Evolutionary conservation across 2,797 vertebrate genomes (phyloP), one percentile per base, ranked within the genome.

Genomic region (Gallirallus australis): DNA sequence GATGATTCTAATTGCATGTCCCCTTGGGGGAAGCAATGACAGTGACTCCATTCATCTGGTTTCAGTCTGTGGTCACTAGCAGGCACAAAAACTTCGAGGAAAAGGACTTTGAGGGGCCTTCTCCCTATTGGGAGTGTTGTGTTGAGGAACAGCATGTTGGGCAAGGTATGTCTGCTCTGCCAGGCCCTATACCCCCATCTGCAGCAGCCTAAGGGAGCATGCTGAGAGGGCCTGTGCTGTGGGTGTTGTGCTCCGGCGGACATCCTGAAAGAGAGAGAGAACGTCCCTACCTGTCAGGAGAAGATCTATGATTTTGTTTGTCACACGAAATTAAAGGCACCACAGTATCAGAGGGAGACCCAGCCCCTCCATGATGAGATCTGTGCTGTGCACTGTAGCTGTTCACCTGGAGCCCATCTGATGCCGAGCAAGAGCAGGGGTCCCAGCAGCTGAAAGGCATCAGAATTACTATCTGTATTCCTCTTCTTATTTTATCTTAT

Each of bases 21-120:
- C 69, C 90, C 61, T 75, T 75, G 47, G 33, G 69, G 37, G 24
- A 93, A 88, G 35, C 65, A 91, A 12, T 81, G 76, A 69, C 66
- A 83, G 54, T 48, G 77, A 7, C 27, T 75, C 45, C 45, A 76
- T 70, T 80, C 71, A 87, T 47, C 71, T 2, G 31, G n/a, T 25
- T 94, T 95, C 75, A 61, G 48, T 61, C 68, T 78, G 50, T 65
- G 33, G 81, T 89, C 81, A 79, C 31, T 8, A 66, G 48, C 61
- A 85, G 83, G 50, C 76, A 88, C 23, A 75, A 89, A 96, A 94
- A 77, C 61, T 60, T 66, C 68, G 60, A 80, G 20, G 27, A 73
- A 84, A 89, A 79, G 35, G 24, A 82, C 42, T 45, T 19, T 45
- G 42, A 73, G 75, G 21, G 42, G 21, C 33, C 77, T 69, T 84